Base-by-base conservation (phyloP, 2,888 invertebrate genomes). In the Drosophila melanosoma region DNA sequence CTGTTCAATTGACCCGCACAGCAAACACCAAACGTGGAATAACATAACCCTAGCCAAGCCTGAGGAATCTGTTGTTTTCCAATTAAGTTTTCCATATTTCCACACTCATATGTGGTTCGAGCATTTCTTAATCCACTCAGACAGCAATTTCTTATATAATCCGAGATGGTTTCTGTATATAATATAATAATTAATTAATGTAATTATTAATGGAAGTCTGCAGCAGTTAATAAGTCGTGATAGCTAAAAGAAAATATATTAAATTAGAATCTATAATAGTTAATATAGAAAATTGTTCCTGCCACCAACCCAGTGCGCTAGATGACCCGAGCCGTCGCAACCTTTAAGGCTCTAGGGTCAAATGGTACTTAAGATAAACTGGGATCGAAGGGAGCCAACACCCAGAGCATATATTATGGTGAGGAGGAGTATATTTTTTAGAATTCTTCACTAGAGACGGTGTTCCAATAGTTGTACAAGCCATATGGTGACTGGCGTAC, bases 11-110 rank as follows among this genome's bases (percentile, higher is more conserved):
- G 94, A 20, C 93, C 93, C 33, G 94, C 94, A 90, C 96, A 96
- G 85, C 96, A 96, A 38, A 95, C 94, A 64, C 94, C 94, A 32
- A 95, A 94, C 0, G 95, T 94, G n/a, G 95, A 94, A 48, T 95
- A 90, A 79, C 96, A 96, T 1, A 94, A 90, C 3, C 94, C 94
- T 81, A 95, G 95, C 87, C 95, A 95, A 45, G 94, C 93, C 8
- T 93, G 91, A 0, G 94, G 92, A 57, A 96, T 94, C 94, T 1
- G 95, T 15, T 45, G 45, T 45, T 45, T 45, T 23, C 94, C 1
- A 94, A 93, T 0, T 23, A 23, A 45, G 15, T 4, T 45, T 4
- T 93, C 93, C 71, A 94, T 93, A 57, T 93, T 93, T 12, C 93
- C 91, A 78, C 95, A 95, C 29, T 92, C 92, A 33, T 93, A 90